Evolutionary conservation across 1,140 invertebrate genomes (phyloP).

Genomic region (Panagrolaimus sp.): DNA sequence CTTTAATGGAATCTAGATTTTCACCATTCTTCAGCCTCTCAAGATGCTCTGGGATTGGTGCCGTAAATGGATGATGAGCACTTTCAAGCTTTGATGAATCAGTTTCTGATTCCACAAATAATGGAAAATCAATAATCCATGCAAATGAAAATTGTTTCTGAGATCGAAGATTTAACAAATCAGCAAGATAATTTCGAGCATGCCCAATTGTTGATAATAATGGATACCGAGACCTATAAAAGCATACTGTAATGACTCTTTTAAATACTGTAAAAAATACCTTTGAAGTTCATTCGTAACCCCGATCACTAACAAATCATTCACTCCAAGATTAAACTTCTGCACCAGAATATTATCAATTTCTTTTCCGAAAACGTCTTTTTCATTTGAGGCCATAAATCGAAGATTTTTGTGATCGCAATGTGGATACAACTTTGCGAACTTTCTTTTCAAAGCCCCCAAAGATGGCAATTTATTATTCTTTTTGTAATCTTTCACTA

Average conservation of each 20-base stretch:
- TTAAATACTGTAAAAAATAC: no score
- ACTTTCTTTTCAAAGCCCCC: not conserved
- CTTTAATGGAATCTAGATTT: constrained; percentile 38
- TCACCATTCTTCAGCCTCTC: constrained; percentile 65
- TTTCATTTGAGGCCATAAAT: no score
- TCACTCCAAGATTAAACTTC: no score
- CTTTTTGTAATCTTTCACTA: constrained; percentile 21
- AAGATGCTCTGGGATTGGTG: constrained; percentile 72
- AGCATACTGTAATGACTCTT: no score
- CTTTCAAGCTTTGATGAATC: constrained; percentile 67
- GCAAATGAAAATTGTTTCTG: constrained; percentile 66
- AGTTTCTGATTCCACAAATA: constrained; percentile 69
- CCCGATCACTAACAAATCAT: no score
- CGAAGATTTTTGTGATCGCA: no score
- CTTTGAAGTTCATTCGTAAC: no score
- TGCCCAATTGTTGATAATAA: constrained; percentile 4
- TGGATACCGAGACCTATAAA: no score
- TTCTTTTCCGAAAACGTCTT: no score
- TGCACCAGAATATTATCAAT: no score
- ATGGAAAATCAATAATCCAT: constrained; percentile 89
- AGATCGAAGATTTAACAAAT: constrained; percentile 32
- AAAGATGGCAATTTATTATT: not conserved
- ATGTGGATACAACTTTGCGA: not conserved
- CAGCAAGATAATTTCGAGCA: constrained; percentile 41
- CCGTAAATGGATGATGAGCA: constrained; percentile 93